A percentile compares a stretch with the other conserved stretches of the same genome.
Evolutionary conservation across 2,113 vertebrate genomes (phyloP).

Genomic region (Ranitomeya imitator): DNA sequence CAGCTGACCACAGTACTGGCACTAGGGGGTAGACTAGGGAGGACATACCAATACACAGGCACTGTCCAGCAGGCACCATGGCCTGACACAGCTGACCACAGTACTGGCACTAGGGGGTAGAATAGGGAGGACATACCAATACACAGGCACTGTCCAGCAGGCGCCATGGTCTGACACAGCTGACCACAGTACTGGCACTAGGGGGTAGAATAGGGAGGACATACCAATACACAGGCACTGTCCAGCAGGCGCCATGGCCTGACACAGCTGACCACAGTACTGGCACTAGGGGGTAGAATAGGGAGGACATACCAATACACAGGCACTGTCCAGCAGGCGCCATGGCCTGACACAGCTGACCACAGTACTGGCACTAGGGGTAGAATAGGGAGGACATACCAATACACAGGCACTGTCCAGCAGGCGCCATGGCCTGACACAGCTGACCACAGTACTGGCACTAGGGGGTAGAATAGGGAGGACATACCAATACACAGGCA

Average conservation of each 20-base stretch:
- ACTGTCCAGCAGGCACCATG: conserved; percentile 89
- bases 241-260: conserved; percentile 89
- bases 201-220: background rate
- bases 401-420: conserved; percentile 86
- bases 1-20: no score
- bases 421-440: conserved; percentile 77
- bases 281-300: background rate
- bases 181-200: no score
- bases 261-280: no score
- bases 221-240: conserved; percentile 86
- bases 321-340: conserved; percentile 87
- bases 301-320: conserved; percentile 77
- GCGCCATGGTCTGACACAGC: conserved; percentile 65
- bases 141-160: conserved; percentile 88
- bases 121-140: conserved; percentile 67
- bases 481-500: conserved; percentile 82
- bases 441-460: no score
- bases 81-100: no score
- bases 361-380: no score
- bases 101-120: no score
- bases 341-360: no score
- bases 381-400: conserved; percentile 64
- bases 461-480: background rate
- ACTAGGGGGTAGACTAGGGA: background rate
- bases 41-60: conserved; percentile 82